Base-by-base conservation (phyloP, 1,140 invertebrate species). In the Drosophila sp. region DNA sequence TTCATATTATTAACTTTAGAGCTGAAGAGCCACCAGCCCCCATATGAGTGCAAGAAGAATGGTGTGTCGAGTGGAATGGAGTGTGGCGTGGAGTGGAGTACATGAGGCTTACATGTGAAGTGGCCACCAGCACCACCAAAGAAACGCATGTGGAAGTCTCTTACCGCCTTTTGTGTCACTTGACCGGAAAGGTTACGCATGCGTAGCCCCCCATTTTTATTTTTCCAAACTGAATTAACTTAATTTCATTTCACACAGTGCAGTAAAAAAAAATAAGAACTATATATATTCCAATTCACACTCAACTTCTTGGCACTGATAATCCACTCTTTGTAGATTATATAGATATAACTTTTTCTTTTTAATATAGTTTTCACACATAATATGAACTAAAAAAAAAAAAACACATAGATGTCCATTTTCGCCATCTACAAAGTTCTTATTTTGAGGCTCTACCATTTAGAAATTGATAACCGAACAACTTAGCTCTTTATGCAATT, bases 1-100 rank as follows among this genome's bases (percentile, higher is more conserved):
- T 80, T 83, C 83, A 79, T 83, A 90, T 90, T 90, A 90, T 90
- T 90, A 89, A 89, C 84, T 89, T 89, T 74, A 80, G 44, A 50
- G 73, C 73, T 76, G 41, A 66, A 76, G 60, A 69, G 72, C 50
- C 65, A n/a, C 57, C n/a, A 10, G 17, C 1, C 4, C 17, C 6
- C 23, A 3, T 23, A 17, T 17, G 17, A 17, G 17, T 17, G 17
- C 17, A 17, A 17, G 17, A 17, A 17, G 17, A 17, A 17, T 17
- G 17, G 17, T 17, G 17, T 17, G 17, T 17, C 17, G 17, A 17
- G 17, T 17, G 17, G 17, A 17, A 17, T 0, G 17, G 17, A 17
- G 17, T 17, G 17, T 17, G 17, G 17, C 17, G 0, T 50, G 23
- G 25, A 50, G 63, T 70, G 25, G 63, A 70, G 66, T 68, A 62